Base-by-base conservation (phyloP, 2,797 vertebrate genomes). In the Sebastes itinus region DNA sequence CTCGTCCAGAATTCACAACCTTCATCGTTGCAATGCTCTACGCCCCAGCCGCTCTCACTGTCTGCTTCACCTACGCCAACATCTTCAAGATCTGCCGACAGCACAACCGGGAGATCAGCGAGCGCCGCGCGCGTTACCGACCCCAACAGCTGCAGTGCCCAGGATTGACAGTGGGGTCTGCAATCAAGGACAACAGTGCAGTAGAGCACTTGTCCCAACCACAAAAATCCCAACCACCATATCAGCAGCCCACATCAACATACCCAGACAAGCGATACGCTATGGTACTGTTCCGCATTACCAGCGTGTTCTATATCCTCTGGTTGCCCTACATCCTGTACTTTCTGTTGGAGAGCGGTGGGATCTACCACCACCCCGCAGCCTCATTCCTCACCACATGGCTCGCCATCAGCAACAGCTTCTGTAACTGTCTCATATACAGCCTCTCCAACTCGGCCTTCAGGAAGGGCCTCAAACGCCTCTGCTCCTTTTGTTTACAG, bases 371-470 rank as follows among this genome's bases (percentile, higher is more conserved):
- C 62, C 98, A 97, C 90, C 96, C 96, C 0, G 81, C 95, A 0
- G 97, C 96, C 0, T 99, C 99, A 23, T 99, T 99, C 93, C 88
- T 99, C 62, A 99, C 99, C 87, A 99, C 99, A 78, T 99, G 99
- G 98, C 94, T 99, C 79, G 99, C 98, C 88, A 99, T 99, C 93
- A 99, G 98, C 96, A 99, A 99, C 95, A 99, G 98, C 93, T 99
- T 99, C 95, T 99, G 97, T 92, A 99, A 99, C 96, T 99, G 98
- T 95, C 97, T 99, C 83, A 99, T 99, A 95, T 99, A 99, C 90
- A 99, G 98, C 92, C 96, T 99, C 72, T 99, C 99, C 86, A 99
- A 99, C 95, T 98, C 97, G 81, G 97, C 98, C 89, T 99, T 99
- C 95, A 97, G 98, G 85, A 98, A 97, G 90, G 98, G 98, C 78